A percentile compares a stretch with the other conserved stretches of the same genome.
phyloP scores from a whole-genome alignment of 2,888 invertebrate genomes.

The Dryococelus australis region DNA sequence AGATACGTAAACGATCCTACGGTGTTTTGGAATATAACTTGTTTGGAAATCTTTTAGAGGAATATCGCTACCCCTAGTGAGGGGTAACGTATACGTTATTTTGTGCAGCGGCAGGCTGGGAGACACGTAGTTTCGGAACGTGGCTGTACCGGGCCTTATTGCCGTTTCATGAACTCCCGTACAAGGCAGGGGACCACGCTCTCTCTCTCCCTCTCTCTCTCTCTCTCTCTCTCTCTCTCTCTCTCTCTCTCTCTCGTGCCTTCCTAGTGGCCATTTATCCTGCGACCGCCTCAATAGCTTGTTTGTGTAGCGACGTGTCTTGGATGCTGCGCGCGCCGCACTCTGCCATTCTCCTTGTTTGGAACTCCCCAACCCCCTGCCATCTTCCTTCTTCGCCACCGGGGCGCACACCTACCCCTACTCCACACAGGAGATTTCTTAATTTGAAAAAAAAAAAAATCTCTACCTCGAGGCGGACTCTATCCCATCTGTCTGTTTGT shows the following conservation, averaged over 20 bases:
- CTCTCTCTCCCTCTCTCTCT: no score
- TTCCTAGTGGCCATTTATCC: neutral
- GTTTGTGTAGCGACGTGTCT: neutral
- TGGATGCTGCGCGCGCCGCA: neutral
- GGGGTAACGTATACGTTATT: no score
- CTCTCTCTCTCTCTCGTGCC: no score
- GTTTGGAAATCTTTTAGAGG: no score
- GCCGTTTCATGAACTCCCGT: neutral
- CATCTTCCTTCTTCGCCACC: neutral
- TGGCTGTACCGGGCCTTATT: neutral
- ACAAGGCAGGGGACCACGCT: neutral
- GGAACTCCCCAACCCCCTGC: neutral
- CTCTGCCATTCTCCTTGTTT: neutral
- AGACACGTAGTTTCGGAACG: neutral
- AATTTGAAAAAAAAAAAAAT: neutral
- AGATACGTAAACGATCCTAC: no score
- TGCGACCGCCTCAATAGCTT: neutral
- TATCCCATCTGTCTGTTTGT: neutral
- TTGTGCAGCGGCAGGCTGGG: no score
- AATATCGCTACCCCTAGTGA: no score
- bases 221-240: no score
- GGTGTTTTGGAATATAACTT: no score
- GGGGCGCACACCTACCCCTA: neutral
- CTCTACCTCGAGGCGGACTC: neutral
- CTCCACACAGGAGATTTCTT: neutral